Base-by-base conservation (phyloP, 37 sponge, comb jelly and placozoan species). In the Beroe forskalii region DNA sequence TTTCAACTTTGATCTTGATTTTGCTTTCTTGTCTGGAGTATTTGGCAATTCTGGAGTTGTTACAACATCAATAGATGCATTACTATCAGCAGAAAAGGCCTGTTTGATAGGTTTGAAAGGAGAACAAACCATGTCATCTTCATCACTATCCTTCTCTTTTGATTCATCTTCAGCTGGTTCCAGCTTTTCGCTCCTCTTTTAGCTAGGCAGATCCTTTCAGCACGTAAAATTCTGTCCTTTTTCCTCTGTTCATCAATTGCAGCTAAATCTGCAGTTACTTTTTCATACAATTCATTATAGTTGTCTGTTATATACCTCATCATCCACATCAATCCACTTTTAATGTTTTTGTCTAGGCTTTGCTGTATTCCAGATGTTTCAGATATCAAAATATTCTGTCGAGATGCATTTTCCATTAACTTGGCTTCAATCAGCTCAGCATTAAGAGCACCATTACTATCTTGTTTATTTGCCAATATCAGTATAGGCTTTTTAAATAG, bases 71-170 rank as follows among this genome's bases (percentile, higher is more conserved):
- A n/a, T 9, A 17, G 60, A 20, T 20, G 17, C 60, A 55, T 55
- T 55, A 17, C 60, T 55, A 20, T 55, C 60, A 17, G 9, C 28
- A 25, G 28, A 8, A 66, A 66, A 66, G 6, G 67, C 67, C 28
- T 66, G 67, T n/a, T 66, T 66, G 8, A 66, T 25, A 8, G 67
- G 67, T 66, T 66, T 66, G 67, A 66, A 66, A 66, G 67, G 67
- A 66, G 28, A 14, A 66, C 67, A 14, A 25, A 66, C 67, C 23
- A 66, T 14, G 28, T 66, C 67, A 25, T 14, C 28, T 8, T 66
- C 67, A 25, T n/a, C 67, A n/a, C 67, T 66, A 14, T 66, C 67
- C 28, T 66, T 24, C 28, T 66, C 67, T 24, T 66, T 66, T 66
- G 23, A n/a, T n/a, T 14, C 6, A 8, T 66, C 28, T n/a, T 66